A percentile compares a stretch with the other conserved stretches of the same genome.
phyloP scores from a whole-genome alignment of 2,888 invertebrate genomes.

The Dinocampus coccinellae region DNA sequence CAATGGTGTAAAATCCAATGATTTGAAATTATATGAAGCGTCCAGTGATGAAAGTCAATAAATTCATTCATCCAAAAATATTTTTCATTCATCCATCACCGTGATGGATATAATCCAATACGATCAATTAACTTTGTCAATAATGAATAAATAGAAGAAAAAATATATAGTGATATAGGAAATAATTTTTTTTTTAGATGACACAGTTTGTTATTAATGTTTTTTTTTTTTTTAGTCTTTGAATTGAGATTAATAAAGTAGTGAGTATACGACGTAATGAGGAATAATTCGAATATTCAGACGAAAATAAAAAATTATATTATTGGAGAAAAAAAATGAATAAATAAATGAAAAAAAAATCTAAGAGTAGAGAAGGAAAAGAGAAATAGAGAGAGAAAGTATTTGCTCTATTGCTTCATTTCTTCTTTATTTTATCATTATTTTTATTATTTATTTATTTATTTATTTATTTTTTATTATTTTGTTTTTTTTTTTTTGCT shows the following conservation, averaged over 20 bases:
- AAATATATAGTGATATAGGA: not conserved
- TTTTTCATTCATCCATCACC: not conserved
- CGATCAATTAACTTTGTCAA: constrained; percentile 2
- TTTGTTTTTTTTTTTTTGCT: constrained; percentile 1
- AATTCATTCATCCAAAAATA: not conserved
- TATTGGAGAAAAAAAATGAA: too few species aligned
- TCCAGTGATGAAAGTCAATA: constrained; percentile 3
- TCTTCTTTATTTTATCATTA: not conserved
- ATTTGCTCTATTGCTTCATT: too few species aligned
- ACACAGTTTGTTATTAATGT: too few species aligned
- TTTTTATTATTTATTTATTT: too few species aligned
- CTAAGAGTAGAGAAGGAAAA: constrained; percentile 1
- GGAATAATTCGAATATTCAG: too few species aligned
- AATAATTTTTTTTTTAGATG: not conserved
- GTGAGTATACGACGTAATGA: too few species aligned
- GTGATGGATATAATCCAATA: not conserved
- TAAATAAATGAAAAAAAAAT: too few species aligned
- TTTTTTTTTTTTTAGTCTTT: not conserved
- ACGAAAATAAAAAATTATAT: too few species aligned
- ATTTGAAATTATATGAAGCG: constrained; percentile 2
- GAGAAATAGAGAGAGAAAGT: constrained; percentile 28
- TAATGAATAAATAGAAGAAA: not conserved
- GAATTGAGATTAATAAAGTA: not conserved
- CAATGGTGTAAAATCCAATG: too few species aligned
- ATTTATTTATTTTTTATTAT: not conserved